Evolutionary conservation across 2,888 invertebrate species (phyloP).

Genomic region (Cloeon dipterum): DNA sequence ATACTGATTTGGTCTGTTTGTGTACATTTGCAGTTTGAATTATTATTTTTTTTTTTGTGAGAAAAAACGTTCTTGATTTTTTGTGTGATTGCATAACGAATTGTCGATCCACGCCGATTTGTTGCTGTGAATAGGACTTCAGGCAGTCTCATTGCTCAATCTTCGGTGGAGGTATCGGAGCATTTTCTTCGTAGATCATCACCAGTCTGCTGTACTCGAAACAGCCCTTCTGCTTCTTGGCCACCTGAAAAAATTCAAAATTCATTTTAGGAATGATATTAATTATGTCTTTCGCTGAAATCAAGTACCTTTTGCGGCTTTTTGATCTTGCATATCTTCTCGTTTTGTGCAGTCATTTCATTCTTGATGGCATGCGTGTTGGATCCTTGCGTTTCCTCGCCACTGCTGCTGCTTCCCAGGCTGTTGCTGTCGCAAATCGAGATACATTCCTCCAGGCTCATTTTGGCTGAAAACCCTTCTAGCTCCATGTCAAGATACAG

Average conservation of each 20-base stretch:
- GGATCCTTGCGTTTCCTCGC: conserved; percentile 5
- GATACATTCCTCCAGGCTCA: conserved; percentile 36
- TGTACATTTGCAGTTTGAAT: too few relatives aligned
- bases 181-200: conserved; percentile 48
- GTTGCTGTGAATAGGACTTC: too few relatives aligned
- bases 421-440: conserved; percentile 12
- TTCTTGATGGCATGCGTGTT: too few relatives aligned
- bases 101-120: too few relatives aligned
- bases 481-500: conserved; percentile 42
- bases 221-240: conserved; percentile 20
- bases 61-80: too few relatives aligned
- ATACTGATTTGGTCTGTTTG: too few relatives aligned
- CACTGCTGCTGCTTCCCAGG: conserved; percentile 5
- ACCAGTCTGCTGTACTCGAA: conserved; percentile 28
- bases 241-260: neutral
- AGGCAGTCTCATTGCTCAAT: neutral
- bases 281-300: neutral
- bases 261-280: neutral
- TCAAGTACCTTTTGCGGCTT: neutral
- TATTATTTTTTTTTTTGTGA: too few relatives aligned
- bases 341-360: neutral
- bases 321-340: neutral
- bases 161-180: conserved; percentile 32
- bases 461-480: conserved; percentile 27
- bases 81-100: too few relatives aligned